Base-by-base conservation (phyloP, 2,113 vertebrate genomes). In the Lates calcarifer region DNA sequence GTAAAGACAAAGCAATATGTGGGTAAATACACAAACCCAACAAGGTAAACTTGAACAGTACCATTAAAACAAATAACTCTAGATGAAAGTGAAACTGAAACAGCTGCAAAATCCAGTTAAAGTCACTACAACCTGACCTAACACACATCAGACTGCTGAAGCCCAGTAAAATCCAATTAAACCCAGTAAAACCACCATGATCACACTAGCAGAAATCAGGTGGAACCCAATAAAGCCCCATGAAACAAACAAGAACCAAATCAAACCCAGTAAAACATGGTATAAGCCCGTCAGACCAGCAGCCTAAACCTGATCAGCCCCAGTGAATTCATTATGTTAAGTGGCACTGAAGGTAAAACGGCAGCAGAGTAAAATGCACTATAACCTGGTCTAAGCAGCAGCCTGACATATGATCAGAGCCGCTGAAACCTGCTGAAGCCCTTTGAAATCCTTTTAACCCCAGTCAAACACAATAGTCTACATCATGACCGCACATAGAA, bases 371-470 rank as follows among this genome's bases (percentile, higher is more conserved):
- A 24, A 20, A 5, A 74, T 29, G 33, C 37, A 37, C 15, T 29
- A 14, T 37, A 37, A 63, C 9, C 56, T 9, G 31, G 14, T 49
- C 47, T 37, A n/a, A 60, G 69, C 41, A 49, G 56, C 35, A 57
- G 57, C 29, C 56, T 43, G 10, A 35, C 26, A 33, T 20, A 43
- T 22, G 57, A 63, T 31, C 65, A 37, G 49, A 37, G 53, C 33
- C 22, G 6, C 29, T 63, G 70, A 57, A 17, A 28, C 47, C 65
- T 18, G 28, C 71, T 73, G 69, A 28, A 74, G 49, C 58, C 64
- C 58, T 26, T n/a, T 37, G 10, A 29, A 57, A 64, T 29, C 31
- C 62, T 71, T 74, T 58, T 41, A 79, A 28, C 67, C 29, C 70
- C 53, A 24, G 18, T 28, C 5, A 31, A 57, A 41, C 24, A 58